Percentiles rank a stretch among this genome's conserved stretches.
These are phyloP conservation scores for Hydractinia echinata DNA, from an alignment of 30 jellyfish, hydroid and myxozoan species.

Conservation along the genomic window DNA sequence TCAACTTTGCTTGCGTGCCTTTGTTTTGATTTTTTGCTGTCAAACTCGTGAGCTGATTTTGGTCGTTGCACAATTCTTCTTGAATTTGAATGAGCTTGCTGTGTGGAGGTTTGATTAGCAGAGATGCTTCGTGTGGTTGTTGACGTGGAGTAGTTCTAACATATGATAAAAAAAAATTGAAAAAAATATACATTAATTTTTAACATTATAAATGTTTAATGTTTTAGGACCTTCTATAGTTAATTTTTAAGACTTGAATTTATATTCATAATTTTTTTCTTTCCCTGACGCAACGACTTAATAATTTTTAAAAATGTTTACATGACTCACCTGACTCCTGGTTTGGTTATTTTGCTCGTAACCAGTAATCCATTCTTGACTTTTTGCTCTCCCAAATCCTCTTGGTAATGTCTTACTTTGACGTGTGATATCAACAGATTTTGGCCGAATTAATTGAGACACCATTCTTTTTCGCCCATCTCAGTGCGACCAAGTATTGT, in stretches of 20 bases:
- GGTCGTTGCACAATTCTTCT: slow-evolving; percentile 3
- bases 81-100: too few species aligned
- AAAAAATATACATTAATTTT: too few species aligned
- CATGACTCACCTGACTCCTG: neutral
- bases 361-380: slow-evolving; percentile 4
- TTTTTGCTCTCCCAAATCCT: neutral
- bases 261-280: too few species aligned
- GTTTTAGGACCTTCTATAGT: too few species aligned
- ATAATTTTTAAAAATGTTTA: too few species aligned
- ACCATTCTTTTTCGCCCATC: slow-evolving; percentile 13
- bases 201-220: too few species aligned
- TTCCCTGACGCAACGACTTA: too few species aligned
- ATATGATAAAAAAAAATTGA: too few species aligned
- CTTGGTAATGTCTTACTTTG: neutral
- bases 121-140: neutral
- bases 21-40: too few species aligned
- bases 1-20: too few species aligned
- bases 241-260: too few species aligned
- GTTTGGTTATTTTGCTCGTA: neutral
- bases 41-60: neutral
- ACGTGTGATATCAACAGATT: neutral
- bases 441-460: neutral
- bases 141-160: neutral
- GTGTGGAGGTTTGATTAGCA: neutral
- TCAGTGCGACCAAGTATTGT: slow-evolving; percentile 12